Percentiles rank a stretch among this genome's conserved stretches.
Conservation (phyloP, 92 coral and sea anemone species). For the Epizoanthus ramosus region DNA sequence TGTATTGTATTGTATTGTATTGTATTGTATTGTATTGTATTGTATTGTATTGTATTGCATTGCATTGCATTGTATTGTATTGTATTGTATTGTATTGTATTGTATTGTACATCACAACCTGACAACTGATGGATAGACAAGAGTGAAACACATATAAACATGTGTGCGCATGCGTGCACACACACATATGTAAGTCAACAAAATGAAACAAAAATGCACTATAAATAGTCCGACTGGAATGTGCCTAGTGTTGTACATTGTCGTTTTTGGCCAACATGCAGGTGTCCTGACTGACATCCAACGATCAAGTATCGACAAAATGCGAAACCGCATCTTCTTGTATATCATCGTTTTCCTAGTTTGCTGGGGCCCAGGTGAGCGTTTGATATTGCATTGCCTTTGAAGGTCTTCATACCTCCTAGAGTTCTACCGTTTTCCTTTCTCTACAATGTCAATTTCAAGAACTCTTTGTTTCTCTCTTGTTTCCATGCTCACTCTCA, state of each 20-base stretch:
- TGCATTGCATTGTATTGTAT: too few species aligned
- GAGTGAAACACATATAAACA: background rate
- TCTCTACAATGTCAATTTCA: background rate
- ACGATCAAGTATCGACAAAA: conserved; percentile 76
- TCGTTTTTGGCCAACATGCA: conserved; percentile 10
- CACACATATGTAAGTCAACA: background rate
- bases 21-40: too few species aligned
- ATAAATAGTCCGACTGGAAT: background rate
- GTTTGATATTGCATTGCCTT: background rate
- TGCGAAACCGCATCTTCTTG: conserved; percentile 71
- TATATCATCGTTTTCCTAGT: conserved; percentile 77
- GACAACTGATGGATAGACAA: background rate
- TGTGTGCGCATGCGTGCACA: too few species aligned
- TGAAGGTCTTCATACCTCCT: background rate
- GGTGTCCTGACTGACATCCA: conserved; percentile 86
- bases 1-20: too few species aligned
- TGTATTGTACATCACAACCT: too few species aligned
- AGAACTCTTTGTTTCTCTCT: background rate
- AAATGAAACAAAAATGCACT: too few species aligned
- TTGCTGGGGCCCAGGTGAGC: conserved; percentile 95
- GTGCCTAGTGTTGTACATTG: background rate
- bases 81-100: too few species aligned
- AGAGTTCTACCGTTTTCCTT: background rate
- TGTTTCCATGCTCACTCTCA: background rate
- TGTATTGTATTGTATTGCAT: too few species aligned